These are phyloP conservation scores for Amblyjoppa fuscipennis DNA, from an alignment of 2,888 invertebrate genomes.

Conservation along the genomic window DNA sequence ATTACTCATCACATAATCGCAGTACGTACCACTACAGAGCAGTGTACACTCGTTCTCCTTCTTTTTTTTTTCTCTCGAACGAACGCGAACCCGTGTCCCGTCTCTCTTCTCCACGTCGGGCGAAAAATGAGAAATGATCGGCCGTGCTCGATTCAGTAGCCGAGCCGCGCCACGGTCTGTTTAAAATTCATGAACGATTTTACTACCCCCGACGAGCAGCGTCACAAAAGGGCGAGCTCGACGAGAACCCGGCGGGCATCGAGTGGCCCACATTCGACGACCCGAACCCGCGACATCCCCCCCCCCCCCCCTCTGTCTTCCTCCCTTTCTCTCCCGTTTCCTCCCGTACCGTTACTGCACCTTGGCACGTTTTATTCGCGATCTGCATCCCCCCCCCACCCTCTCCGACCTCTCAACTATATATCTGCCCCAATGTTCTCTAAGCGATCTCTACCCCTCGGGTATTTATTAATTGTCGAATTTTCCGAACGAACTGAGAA, in stretches of 20 bases:
- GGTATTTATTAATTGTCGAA: slow-evolving; percentile 82
- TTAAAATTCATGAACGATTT: slow-evolving; percentile 85
- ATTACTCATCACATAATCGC: slow-evolving; percentile 85
- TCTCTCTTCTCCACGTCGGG: slow-evolving; percentile 70
- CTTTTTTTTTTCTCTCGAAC: slow-evolving; percentile 58
- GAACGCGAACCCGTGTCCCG: slow-evolving; percentile 17
- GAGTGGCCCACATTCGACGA: slow-evolving; percentile 65
- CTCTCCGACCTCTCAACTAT: slow-evolving; percentile 6
- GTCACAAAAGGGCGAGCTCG: slow-evolving; percentile 75
- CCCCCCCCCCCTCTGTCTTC: slow-evolving; percentile 43
- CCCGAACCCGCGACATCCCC: slow-evolving; percentile 5
- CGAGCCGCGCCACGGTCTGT: slow-evolving; percentile 74
- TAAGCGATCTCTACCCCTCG: slow-evolving; percentile 59
- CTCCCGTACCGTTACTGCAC: slow-evolving; percentile 20
- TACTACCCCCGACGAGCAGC: slow-evolving; percentile 76
- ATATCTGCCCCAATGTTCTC: slow-evolving; percentile 28
- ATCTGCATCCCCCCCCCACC: slow-evolving; percentile 22
- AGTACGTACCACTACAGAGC: slow-evolving; percentile 66
- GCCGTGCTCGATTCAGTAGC: slow-evolving; percentile 77
- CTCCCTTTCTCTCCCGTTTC: neutral
- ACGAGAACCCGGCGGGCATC: slow-evolving; percentile 65
- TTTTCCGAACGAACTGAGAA: slow-evolving; percentile 75
- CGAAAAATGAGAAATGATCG: slow-evolving; percentile 84
- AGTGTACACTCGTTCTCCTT: slow-evolving; percentile 59
- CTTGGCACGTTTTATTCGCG: slow-evolving; percentile 49